Conservation (phyloP, 2,888 invertebrate genomes). For the Chalcosyrphus nemorum region DNA sequence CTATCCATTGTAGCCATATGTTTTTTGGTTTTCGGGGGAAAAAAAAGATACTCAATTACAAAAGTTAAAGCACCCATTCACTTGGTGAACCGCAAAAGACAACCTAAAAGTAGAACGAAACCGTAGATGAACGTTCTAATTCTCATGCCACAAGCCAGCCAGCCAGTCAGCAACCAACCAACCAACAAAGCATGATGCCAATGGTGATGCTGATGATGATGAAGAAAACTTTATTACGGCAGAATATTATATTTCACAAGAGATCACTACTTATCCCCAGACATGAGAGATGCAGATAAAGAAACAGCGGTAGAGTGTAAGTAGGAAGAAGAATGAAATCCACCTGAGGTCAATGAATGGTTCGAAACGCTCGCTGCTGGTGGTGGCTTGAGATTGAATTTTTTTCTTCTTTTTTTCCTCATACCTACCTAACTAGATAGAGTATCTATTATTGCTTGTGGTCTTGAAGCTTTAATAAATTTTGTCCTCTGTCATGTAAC, state of each 20-base stretch:
- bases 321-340: constrained; percentile 59
- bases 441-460: no score
- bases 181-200: constrained; percentile 46
- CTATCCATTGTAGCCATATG: constrained; percentile 38
- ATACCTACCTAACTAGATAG: neutral
- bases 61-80: constrained; percentile 58
- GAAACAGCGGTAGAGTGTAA: neutral
- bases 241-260: constrained; percentile 69
- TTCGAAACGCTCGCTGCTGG: constrained; percentile 50
- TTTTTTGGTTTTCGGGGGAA: constrained; percentile 17
- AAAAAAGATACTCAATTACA: constrained; percentile 54
- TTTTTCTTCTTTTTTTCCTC: constrained; percentile 12
- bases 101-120: constrained; percentile 71
- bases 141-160: constrained; percentile 37
- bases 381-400: constrained; percentile 52
- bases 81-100: constrained; percentile 60
- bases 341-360: constrained; percentile 73
- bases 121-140: constrained; percentile 62
- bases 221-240: constrained; percentile 72
- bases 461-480: constrained; percentile 46
- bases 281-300: constrained; percentile 56
- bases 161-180: constrained; percentile 30
- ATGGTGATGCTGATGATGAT: constrained; percentile 45
- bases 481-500: constrained; percentile 44
- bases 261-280: constrained; percentile 47